Evolutionary conservation across 2,797 vertebrate species (phyloP).

Genomic region (Artibeus lituratus): DNA sequence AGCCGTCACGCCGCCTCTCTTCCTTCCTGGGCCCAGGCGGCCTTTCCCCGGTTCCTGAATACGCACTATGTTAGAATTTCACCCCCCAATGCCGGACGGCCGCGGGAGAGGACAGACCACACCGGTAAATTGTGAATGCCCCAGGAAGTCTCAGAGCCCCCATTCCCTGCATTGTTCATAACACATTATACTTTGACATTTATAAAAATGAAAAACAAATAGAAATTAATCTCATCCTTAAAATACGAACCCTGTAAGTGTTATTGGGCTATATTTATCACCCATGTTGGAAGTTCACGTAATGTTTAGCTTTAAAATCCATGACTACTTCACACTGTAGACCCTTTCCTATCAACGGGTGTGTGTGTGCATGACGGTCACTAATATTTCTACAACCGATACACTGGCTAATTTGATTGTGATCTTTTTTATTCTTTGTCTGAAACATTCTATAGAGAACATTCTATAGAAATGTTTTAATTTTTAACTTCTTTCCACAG

Average conservation of each 20-base stretch:
- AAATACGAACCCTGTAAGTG: constrained; percentile 76
- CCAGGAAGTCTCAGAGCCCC: constrained; percentile 75
- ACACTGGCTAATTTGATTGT: not conserved
- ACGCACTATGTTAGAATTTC: constrained; percentile 67
- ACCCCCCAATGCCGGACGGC: constrained; percentile 69
- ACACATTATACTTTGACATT: constrained; percentile 72
- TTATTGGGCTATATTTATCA: constrained; percentile 76
- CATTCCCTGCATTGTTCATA: constrained; percentile 73
- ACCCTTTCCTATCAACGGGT: constrained; percentile 64
- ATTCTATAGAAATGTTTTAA: not conserved
- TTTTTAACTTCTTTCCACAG: not conserved
- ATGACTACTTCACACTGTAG: constrained; percentile 70
- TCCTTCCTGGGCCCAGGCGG: not conserved
- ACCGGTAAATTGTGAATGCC: constrained; percentile 77
- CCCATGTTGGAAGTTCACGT: constrained; percentile 68
- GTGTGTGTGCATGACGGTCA: constrained; percentile 60
- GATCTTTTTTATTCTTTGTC: not conserved
- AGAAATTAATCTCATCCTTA: constrained; percentile 77
- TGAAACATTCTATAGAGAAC: not conserved
- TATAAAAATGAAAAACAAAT: constrained; percentile 79
- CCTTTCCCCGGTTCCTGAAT: constrained; percentile 62
- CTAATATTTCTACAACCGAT: constrained; percentile 48
- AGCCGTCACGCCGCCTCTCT: not conserved
- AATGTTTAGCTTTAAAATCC: constrained; percentile 67
- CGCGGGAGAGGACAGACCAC: constrained; percentile 48